Evolutionary conservation across 2,797 vertebrate genomes (phyloP), one percentile per base, ranked within the genome.

Genomic region (Pogoniulus pusillus): DNA sequence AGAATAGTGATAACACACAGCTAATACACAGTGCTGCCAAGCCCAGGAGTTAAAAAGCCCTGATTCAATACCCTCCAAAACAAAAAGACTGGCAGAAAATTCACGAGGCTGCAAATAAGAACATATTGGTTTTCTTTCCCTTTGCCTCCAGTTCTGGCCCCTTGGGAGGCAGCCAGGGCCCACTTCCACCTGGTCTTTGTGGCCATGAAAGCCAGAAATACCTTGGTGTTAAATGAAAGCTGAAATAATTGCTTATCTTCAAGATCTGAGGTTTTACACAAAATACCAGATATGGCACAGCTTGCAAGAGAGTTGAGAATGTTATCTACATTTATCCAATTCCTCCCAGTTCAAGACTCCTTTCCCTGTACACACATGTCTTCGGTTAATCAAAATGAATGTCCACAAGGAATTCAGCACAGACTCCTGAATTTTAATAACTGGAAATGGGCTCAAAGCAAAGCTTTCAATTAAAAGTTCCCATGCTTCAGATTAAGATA

Each of bases 361-460:
- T 74, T 76, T 78, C 60, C 83, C 93, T 78, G 82, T 53, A 75
- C 75, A 72, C 86, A 72, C 66, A 53, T 92, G 84, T 87, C 93
- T 95, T 93, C 87, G 64, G 64, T 96, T 96, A 96, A 96, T 96
- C 95, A 95, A 96, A 93, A 93, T 65, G 70, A 94, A 94, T 74
- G 90, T 94, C 95, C 93, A 93, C 73, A 57, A 96, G 96, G 95
- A 96, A 96, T 95, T 95, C 90, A 89, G 85, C 91, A 83, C 82
- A 94, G 94, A 83, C 85, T 94, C 87, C 63, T 96, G 88, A 93
- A 96, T 93, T 93, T 93, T 94, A 94, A 95, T 96, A 89, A 94
- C 73, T 85, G 76, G 70, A 91, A 96, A 91, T 5, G 17, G 79
- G 93, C 91, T 93, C 88, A 93, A 95, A 96, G 94, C 93, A 94